Conservation (phyloP, 2,888 invertebrate species). For the Leptinotarsa juncta region DNA sequence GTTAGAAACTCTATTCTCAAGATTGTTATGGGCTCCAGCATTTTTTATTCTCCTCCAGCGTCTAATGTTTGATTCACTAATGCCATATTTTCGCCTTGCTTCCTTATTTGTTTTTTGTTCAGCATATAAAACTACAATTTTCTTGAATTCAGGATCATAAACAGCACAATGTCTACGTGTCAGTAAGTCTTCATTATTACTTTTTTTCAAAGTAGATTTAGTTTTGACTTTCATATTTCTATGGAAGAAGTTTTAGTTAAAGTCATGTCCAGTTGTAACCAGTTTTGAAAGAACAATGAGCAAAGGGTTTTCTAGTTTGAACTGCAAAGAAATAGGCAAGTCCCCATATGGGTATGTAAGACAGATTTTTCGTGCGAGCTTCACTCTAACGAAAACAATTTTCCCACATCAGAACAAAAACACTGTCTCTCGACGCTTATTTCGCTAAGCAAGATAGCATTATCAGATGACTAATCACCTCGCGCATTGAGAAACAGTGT, state of each 20-base stretch:
- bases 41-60: slow-evolving; percentile 57
- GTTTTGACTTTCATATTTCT: slow-evolving; percentile 29
- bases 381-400: too few species aligned
- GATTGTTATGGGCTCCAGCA: slow-evolving; percentile 44
- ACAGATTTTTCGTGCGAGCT: too few species aligned
- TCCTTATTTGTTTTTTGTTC: slow-evolving; percentile 57
- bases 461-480: too few species aligned
- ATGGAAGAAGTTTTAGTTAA: background rate
- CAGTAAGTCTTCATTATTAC: slow-evolving; percentile 30
- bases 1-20: background rate
- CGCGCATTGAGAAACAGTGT: too few species aligned
- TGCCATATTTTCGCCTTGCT: slow-evolving; percentile 57
- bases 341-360: background rate
- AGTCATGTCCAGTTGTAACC: slow-evolving; percentile 19
- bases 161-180: slow-evolving; percentile 32
- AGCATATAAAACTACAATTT: slow-evolving; percentile 58
- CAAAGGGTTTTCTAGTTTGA: background rate
- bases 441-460: too few species aligned
- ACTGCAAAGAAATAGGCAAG: background rate
- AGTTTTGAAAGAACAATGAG: slow-evolving; percentile 3
- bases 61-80: slow-evolving; percentile 59
- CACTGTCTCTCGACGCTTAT: too few species aligned
- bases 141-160: slow-evolving; percentile 59
- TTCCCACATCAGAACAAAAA: too few species aligned
- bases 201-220: slow-evolving; percentile 24